Conservation (phyloP, 2,113 vertebrate genomes). For the Urocolius indicus region DNA sequence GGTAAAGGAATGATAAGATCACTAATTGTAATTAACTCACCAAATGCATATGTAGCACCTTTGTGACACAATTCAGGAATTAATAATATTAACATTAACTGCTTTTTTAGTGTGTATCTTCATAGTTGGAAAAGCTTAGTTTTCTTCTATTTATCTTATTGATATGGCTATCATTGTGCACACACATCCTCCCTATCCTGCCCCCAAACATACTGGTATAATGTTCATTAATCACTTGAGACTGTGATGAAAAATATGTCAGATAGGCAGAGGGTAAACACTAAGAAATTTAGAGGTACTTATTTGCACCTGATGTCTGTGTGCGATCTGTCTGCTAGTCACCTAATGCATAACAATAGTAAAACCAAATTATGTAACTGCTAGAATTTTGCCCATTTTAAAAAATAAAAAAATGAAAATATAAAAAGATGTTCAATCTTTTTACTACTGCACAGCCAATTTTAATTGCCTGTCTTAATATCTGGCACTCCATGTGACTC, state of each 20-base stretch:
- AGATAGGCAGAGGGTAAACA: background rate
- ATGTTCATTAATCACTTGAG: background rate
- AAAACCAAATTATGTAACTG: background rate
- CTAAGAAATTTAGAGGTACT: background rate
- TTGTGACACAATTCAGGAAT: background rate
- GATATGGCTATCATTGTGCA: background rate
- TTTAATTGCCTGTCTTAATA: background rate
- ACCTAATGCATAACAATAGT: background rate
- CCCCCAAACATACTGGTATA: background rate
- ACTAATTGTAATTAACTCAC: background rate
- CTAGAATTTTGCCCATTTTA: background rate
- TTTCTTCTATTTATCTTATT: background rate
- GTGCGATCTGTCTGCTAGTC: background rate
- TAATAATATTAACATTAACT: background rate
- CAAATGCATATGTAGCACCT: background rate
- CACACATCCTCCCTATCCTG: rapidly evolving
- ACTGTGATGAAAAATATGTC: background rate
- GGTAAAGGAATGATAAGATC: background rate
- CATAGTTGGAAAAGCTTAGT: background rate
- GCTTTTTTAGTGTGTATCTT: background rate
- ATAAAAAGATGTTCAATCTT: too few species aligned
- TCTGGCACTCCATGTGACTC: background rate
- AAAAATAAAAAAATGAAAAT: too few species aligned
- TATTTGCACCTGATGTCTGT: background rate
- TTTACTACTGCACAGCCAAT: background rate